Conservation (phyloP, 1,140 invertebrate genomes). For the Venturia canescens region DNA sequence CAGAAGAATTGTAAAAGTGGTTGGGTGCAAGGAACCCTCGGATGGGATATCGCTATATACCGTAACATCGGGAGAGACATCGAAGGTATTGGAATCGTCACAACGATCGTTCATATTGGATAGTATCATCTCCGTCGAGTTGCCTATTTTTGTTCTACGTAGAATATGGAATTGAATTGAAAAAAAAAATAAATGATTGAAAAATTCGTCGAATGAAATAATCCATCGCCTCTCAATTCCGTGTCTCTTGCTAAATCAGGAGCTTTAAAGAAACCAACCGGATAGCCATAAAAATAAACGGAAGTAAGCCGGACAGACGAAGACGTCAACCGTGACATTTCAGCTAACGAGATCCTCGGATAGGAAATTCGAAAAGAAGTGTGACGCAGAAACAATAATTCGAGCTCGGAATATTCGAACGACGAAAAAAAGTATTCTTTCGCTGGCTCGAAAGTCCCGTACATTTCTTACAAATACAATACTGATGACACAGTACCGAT, state of each 20-base stretch:
- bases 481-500: slow-evolving; percentile 8
- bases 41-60: not conserved
- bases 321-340: no score
- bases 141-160: not conserved
- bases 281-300: no score
- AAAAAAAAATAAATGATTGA: no score
- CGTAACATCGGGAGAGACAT: slow-evolving; percentile 1
- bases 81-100: slow-evolving; percentile 7
- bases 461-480: not conserved
- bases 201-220: no score
- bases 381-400: no score
- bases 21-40: not conserved
- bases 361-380: no score
- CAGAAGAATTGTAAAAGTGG: not conserved
- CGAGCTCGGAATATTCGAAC: not conserved
- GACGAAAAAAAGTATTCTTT: not conserved
- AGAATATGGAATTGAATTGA: not conserved
- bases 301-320: no score
- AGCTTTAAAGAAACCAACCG: no score
- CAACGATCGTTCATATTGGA: slow-evolving; percentile 5
- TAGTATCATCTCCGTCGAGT: not conserved
- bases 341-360: no score
- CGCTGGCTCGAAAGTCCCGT: not conserved
- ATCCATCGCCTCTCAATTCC: no score
- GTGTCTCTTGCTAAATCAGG: no score